Evolutionary conservation across 2,888 invertebrate genomes (phyloP), one percentile per base, ranked within the genome.

Genomic region (Cryptops parisi): DNA sequence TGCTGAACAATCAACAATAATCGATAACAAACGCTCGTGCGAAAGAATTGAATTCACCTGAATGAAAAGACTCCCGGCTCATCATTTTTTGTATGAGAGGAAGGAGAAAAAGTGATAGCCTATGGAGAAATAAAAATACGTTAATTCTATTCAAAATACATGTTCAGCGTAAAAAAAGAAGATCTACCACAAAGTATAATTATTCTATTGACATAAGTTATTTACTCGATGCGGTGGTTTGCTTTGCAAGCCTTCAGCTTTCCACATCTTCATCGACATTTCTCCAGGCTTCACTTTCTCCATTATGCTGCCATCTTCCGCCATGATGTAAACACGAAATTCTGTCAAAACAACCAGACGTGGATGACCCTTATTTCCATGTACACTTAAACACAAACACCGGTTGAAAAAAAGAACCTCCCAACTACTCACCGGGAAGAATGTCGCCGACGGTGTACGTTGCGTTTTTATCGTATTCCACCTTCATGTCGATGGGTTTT

Each of bases 181-280:
- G n/a, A n/a, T n/a, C n/a, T n/a, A n/a, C n/a, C n/a, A n/a, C n/a
- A n/a, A n/a, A n/a, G n/a, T n/a, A n/a, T n/a, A n/a, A n/a, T n/a
- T n/a, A n/a, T n/a, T n/a, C n/a, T n/a, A n/a, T n/a, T n/a, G n/a
- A n/a, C n/a, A n/a, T n/a, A n/a, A n/a, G n/a, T 38, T 1, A 12
- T 19, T 46, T 46, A 49, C 25, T 48, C 5, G 6, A 48, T 48
- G 6, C 9, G 33, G 33, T 9, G 33, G 33, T 15, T 33, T 33
- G 33, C 33, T 33, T 41, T 41, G 43, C 6, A 26, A 43, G 24
- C 51, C 38, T 15, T 65, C 65, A 6, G 60, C 55, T 54, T 62
- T 63, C 66, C 65, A 66, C 44, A 67, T 54, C 55, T 64, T 66
- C 63, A 68, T 62, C 3, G 61, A 61, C 33, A 68, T 54, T 53